Evolutionary conservation across 2,888 invertebrate species (phyloP), one percentile per base, ranked within the genome.

Genomic region (Leptinotarsa rubiginosa): DNA sequence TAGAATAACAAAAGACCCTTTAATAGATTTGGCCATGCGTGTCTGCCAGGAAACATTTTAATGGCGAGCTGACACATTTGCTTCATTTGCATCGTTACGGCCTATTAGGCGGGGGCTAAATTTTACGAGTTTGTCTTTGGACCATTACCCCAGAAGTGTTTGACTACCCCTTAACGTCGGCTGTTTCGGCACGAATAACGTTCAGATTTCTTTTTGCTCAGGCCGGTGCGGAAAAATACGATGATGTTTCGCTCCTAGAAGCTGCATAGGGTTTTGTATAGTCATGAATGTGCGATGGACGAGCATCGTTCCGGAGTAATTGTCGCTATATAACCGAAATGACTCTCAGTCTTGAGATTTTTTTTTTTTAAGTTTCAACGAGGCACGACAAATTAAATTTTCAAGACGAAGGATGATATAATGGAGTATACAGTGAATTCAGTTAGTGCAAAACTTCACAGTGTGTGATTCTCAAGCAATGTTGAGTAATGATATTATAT

Each of bases 31-130:
- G 75, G 74, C 75, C 77, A 76, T 75, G 72, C 72, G 70, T 71
- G 73, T 72, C 49, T 70, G 65, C 64, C 56, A 41, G 52, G 47
- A 16, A 76, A 64, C 71, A 78, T 69, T 76, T 69, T 71, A 76
- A 78, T 67, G 75, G 75, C 65, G 70, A 74, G 49, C 72, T 72
- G 78, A 76, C 81, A 81, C 80, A 82, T 80, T 79, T 77, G 79
- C 79, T 78, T 80, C 81, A 83, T 82, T 82, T 81, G 81, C 80
- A 82, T 83, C 76, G 80, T 79, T 81, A 81, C 80, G 79, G 78
- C 81, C 83, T 82, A 81, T 83, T 83, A 80, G 80, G 12, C 78
- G 73, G 77, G 75, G 78, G 79, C 77, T 77, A 77, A 67, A 75
- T 77, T 77, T 78, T 78, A 78, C 54, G 72, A 71, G 52, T 52